Evolutionary conservation across 2,113 vertebrate genomes (phyloP), one percentile per base, ranked within the genome.

Genomic region (Leptodactylus fuscus): DNA sequence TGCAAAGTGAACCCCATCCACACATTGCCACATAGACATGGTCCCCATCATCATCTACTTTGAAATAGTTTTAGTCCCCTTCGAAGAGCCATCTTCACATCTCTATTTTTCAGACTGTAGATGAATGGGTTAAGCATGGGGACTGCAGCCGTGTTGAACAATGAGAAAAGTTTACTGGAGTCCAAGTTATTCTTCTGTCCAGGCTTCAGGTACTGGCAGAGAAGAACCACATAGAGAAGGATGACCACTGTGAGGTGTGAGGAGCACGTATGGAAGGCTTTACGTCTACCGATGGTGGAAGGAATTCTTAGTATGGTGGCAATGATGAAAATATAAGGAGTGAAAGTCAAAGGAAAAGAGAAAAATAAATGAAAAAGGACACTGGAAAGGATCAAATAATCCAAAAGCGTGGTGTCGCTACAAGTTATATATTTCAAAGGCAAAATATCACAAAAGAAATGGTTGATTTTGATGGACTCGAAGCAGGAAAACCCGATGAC

Each of bases 121-220:
- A 67, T 67, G 7, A 67, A 9, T 34, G 62, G 62, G 16, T 67
- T 67, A 18, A 67, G 32, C 62, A 67, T 67, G 2, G 75, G 75
- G 32, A 78, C 75, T 20, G 32, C 32, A n/a, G 75, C 75, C 13
- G 75, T 51, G 51, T 78, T 78, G 12, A 78, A 55, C 49, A 78
- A 29, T 4, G 75, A 78, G 4, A 58, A 32, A 32, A 78, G 24
- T 38, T 78, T 78, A 78, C 22, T 78, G 32, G 46, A 78, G 2
- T 78, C 51, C 11, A 58, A 32, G 27, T 49, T 53, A 36, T 67
- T 34, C 8, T 34, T 9, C 15, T 34, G 32, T 9, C 11, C 22
- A 18, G 75, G 75, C 11, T 2, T 78, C 8, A 78, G 4, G 22
- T 78, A 78, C 32, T 78, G 75, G 10, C 24, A 78, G 20, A 78